These are phyloP conservation scores for Castor canadensis DNA, from an alignment of 2,113 vertebrate genomes.

Conservation along the genomic window DNA sequence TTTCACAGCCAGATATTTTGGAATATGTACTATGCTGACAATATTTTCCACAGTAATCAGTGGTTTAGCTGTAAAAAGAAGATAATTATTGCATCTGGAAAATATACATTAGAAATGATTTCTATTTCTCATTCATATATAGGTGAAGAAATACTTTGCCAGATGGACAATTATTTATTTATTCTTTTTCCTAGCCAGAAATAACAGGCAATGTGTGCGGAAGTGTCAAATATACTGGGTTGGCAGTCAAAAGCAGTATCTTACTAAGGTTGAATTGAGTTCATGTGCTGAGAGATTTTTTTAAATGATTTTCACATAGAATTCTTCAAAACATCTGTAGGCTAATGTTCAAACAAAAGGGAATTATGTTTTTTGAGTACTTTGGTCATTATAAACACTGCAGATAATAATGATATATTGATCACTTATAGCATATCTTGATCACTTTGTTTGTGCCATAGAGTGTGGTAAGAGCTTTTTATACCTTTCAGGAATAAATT, in stretches of 20 bases:
- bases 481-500: neutral
- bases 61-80: conserved; percentile 60
- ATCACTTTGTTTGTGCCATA: neutral
- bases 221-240: conserved; percentile 26
- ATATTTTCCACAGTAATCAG: conserved; percentile 55
- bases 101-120: conserved; percentile 38
- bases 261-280: neutral
- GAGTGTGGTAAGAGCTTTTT: neutral
- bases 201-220: conserved; percentile 44
- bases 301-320: neutral
- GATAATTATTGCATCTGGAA: conserved; percentile 60
- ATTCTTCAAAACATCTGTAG: conserved; percentile 21
- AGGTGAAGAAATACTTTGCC: conserved; percentile 49
- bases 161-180: conserved; percentile 36
- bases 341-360: neutral
- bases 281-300: neutral
- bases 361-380: neutral
- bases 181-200: conserved; percentile 55
- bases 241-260: neutral
- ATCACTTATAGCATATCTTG: neutral
- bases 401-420: neutral
- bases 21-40: conserved; percentile 42
- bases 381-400: neutral
- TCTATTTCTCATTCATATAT: conserved; percentile 52
- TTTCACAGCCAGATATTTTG: conserved; percentile 37